These are phyloP conservation scores for Drosophila tanythrix DNA, from an alignment of 2,888 invertebrate genomes.

Conservation along the genomic window DNA sequence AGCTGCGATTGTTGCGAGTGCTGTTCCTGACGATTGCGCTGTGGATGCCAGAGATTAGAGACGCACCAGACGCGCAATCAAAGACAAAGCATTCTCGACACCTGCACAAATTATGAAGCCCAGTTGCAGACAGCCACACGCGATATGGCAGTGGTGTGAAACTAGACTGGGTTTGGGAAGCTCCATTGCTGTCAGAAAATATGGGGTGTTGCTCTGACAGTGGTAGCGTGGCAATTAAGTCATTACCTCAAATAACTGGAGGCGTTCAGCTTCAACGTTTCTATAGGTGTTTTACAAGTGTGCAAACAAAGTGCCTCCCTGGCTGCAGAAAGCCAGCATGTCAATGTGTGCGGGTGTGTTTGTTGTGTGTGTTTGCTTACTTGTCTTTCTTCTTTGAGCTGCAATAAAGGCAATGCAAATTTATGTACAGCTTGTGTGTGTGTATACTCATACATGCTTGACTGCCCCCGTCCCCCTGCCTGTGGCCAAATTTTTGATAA, in stretches of 20 bases:
- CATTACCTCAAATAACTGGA: slow-evolving; percentile 74
- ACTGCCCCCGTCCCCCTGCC: slow-evolving; percentile 7
- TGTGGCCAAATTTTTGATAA: slow-evolving; percentile 68
- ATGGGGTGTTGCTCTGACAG: slow-evolving; percentile 24
- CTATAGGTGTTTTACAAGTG: slow-evolving; percentile 77
- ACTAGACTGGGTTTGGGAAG: not conserved
- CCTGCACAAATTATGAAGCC: slow-evolving; percentile 77
- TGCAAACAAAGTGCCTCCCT: slow-evolving; percentile 71
- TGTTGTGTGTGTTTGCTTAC: slow-evolving; percentile 45
- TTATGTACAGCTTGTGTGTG: slow-evolving; percentile 53
- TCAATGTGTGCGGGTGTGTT: slow-evolving; percentile 10
- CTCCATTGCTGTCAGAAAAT: slow-evolving; percentile 3
- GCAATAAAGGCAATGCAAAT: slow-evolving; percentile 82
- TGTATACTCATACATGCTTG: slow-evolving; percentile 27
- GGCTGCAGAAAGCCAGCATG: slow-evolving; percentile 57
- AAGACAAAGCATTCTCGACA: slow-evolving; percentile 76
- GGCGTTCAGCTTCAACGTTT: slow-evolving; percentile 36
- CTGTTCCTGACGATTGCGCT: slow-evolving; percentile 48
- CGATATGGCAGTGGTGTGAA: slow-evolving; percentile 15
- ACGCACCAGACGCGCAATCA: slow-evolving; percentile 69
- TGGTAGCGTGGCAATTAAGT: slow-evolving; percentile 71
- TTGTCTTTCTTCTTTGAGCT: slow-evolving; percentile 52
- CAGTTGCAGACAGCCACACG: slow-evolving; percentile 46
- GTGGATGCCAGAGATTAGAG: slow-evolving; percentile 77
- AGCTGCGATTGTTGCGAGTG: not conserved